Percentiles rank a stretch among this genome's conserved stretches.
Conservation (phyloP, 1,140 invertebrate genomes). For the Andrena cerasifolii region DNA sequence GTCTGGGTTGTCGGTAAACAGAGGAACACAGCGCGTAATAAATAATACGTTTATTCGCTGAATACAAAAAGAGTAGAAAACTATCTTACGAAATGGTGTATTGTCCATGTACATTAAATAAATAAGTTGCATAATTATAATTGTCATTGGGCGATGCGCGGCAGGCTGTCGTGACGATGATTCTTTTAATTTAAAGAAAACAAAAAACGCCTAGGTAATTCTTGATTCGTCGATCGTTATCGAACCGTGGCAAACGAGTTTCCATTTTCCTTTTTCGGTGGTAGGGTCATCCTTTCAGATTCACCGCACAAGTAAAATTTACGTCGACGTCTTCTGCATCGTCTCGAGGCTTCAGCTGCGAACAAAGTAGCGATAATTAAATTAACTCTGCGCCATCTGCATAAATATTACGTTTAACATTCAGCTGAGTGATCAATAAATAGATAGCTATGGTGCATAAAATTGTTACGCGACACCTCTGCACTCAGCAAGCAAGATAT, state of each 20-base stretch:
- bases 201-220: constrained; percentile 1
- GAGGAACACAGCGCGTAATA: neutral
- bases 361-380: neutral
- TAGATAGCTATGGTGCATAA: too few relatives aligned
- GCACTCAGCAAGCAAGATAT: too few relatives aligned
- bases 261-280: neutral
- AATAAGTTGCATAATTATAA: neutral
- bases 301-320: constrained; percentile 2
- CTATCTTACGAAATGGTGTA: neutral
- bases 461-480: too few relatives aligned
- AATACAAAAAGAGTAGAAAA: neutral
- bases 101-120: neutral
- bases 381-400: neutral
- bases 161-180: neutral
- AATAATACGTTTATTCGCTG: neutral
- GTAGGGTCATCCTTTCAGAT: constrained; percentile 34
- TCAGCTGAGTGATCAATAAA: too few relatives aligned
- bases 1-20: too few relatives aligned
- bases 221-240: neutral
- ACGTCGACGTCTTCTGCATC: neutral
- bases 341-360: constrained; percentile 7
- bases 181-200: neutral
- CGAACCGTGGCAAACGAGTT: neutral
- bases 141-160: neutral
- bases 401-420: too few relatives aligned